Evolutionary conservation across 2,113 vertebrate genomes (phyloP).

Genomic region (Epinephelus fuscoguttatus): DNA sequence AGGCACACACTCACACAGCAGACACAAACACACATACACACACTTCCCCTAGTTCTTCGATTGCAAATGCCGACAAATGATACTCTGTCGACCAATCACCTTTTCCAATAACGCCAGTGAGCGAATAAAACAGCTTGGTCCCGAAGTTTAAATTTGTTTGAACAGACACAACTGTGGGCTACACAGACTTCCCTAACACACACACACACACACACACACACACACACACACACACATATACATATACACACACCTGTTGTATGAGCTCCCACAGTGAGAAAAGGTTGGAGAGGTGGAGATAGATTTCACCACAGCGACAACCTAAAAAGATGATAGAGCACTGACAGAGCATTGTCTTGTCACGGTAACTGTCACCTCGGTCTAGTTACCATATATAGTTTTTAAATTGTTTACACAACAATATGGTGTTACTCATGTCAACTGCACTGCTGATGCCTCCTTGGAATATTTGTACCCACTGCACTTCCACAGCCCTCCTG

Average conservation of each 20-base stretch:
- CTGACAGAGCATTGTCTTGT: no score
- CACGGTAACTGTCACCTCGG: no score
- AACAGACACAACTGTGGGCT: conserved; percentile 34
- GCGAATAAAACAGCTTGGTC: conserved; percentile 18
- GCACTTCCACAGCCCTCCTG: background rate
- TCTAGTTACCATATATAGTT: no score
- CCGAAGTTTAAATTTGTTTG: conserved; percentile 37
- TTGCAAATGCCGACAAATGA: conserved; percentile 21
- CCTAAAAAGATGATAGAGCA: background rate
- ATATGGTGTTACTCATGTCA: background rate
- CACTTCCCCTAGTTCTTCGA: background rate
- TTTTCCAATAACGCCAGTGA: background rate
- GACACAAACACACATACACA: background rate
- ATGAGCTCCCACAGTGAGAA: background rate
- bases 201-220: no score
- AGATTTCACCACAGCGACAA: background rate
- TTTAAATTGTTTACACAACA: no score
- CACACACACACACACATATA: no score
- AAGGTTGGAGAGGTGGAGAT: background rate
- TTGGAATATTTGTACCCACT: background rate
- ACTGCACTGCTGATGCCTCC: background rate
- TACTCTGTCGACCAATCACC: conserved; percentile 37
- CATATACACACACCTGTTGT: background rate
- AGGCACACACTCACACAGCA: background rate
- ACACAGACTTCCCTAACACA: background rate